phyloP scores from a whole-genome alignment of 2,797 vertebrate species.

The Luscinia megarhynchos region DNA sequence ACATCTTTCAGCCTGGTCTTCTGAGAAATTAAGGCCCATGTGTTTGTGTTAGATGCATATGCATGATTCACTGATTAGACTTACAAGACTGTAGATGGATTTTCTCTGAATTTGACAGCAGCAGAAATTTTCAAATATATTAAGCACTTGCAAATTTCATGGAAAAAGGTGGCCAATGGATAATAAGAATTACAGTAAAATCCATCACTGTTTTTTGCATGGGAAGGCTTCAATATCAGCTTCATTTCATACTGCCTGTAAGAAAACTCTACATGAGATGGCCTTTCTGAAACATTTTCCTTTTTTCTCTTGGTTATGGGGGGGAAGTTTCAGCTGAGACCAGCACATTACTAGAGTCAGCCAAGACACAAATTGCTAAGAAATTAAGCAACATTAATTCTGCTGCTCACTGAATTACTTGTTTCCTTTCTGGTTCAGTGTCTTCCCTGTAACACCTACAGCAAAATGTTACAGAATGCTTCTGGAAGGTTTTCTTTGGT shows the following conservation, averaged over 20 bases:
- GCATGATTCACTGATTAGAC: background rate
- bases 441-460: background rate
- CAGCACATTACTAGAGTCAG: background rate
- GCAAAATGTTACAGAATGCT: background rate
- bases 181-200: background rate
- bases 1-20: background rate
- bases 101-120: background rate
- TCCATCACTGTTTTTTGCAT: background rate
- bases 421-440: background rate
- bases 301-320: background rate
- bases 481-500: background rate
- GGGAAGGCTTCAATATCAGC: background rate
- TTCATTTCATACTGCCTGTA: background rate
- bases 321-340: background rate
- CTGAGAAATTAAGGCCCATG: background rate
- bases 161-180: background rate
- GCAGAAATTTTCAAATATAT: background rate
- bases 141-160: background rate
- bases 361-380: background rate
- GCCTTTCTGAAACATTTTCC: background rate
- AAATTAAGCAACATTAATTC: background rate
- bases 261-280: background rate
- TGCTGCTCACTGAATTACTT: background rate
- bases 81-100: background rate
- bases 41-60: background rate